Conservation (phyloP, 2,113 vertebrate species). For the Octodon degus region DNA sequence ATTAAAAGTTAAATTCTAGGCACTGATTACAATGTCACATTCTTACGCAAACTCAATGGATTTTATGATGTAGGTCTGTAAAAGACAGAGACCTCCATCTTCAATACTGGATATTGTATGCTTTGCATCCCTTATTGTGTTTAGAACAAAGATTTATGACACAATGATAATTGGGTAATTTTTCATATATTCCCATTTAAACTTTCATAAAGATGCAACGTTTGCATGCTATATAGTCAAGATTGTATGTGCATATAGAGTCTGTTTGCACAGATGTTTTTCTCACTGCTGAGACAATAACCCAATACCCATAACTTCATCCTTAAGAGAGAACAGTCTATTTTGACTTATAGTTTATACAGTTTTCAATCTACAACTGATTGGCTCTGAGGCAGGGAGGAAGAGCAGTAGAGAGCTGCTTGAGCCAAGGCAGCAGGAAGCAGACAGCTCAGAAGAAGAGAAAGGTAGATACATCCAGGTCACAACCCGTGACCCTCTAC, state of each 20-base stretch:
- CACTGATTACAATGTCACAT: neutral
- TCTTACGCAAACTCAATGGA: constrained; percentile 5
- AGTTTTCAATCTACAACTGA: neutral
- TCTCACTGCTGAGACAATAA: neutral
- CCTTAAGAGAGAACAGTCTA: neutral
- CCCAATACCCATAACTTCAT: neutral
- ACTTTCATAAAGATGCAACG: neutral
- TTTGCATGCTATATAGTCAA: neutral
- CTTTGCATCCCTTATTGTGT: neutral
- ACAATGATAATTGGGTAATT: neutral
- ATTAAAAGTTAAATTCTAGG: too few species aligned
- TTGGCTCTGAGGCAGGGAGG: neutral
- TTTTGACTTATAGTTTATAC: neutral
- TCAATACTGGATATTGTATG: too few species aligned
- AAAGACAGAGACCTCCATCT: neutral
- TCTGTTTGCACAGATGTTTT: neutral
- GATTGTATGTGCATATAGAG: neutral
- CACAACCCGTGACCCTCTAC: neutral
- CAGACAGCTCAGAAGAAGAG: neutral
- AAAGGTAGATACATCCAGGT: neutral
- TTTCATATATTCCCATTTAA: neutral
- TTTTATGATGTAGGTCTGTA: neutral
- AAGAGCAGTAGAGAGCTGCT: too few species aligned
- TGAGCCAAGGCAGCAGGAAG: too few species aligned
- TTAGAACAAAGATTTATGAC: neutral